These are phyloP conservation scores for Carassius gibelio DNA, from an alignment of 2,113 vertebrate genomes.

Conservation along the genomic window DNA sequence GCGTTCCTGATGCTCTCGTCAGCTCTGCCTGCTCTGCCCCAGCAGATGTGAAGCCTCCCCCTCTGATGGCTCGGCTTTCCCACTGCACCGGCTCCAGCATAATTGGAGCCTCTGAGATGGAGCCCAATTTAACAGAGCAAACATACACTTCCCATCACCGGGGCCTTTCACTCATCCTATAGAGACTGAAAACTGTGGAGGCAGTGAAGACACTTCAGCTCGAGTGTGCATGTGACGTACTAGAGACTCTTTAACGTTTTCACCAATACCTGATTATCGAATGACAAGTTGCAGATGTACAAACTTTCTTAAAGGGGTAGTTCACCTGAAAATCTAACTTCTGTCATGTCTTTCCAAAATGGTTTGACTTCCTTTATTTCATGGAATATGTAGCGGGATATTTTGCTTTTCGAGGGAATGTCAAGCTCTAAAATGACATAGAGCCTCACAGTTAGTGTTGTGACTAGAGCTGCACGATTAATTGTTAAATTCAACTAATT, in stretches of 20 bases:
- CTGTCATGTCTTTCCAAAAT: neutral
- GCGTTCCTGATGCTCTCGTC: slow-evolving; percentile 71
- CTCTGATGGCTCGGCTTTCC: slow-evolving; percentile 65
- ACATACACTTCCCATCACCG: slow-evolving; percentile 40
- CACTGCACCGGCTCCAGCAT: slow-evolving; percentile 43
- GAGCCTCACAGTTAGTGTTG: neutral
- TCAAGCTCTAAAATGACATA: too few relatives aligned
- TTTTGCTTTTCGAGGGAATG: too few relatives aligned
- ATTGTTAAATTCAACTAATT: too few relatives aligned
- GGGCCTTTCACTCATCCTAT: slow-evolving; percentile 52
- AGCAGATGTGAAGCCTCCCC: slow-evolving; percentile 70
- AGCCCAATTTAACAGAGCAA: slow-evolving; percentile 56
- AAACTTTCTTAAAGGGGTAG: neutral
- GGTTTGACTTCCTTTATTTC: neutral
- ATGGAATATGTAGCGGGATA: neutral
- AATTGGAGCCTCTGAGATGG: slow-evolving; percentile 56
- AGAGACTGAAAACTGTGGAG: slow-evolving; percentile 20
- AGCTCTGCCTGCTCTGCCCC: slow-evolving; percentile 66
- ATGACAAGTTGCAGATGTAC: neutral
- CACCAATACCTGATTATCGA: slow-evolving; percentile 13
- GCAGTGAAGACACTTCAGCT: neutral
- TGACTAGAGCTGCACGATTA: too few relatives aligned
- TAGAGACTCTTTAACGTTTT: neutral
- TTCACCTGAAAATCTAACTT: neutral
- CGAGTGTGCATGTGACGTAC: neutral